Percentiles rank a stretch among this genome's conserved stretches.
Evolutionary conservation across 2,113 vertebrate genomes (phyloP).

Genomic region (Grammomys surdaster): DNA sequence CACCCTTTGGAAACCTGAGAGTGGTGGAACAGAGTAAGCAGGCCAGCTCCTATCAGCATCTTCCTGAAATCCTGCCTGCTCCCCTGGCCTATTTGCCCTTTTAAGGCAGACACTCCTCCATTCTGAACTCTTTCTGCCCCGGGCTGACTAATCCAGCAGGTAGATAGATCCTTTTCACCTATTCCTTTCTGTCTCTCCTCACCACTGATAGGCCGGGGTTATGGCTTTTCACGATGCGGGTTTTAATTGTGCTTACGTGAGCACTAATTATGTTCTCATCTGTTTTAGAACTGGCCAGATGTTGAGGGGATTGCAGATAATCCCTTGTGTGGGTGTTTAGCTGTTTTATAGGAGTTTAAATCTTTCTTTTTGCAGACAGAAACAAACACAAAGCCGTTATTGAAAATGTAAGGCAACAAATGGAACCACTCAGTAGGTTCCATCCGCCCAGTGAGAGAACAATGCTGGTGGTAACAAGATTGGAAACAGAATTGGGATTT

Average conservation of each 20-base stretch:
- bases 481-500: constrained; percentile 66
- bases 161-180: not conserved
- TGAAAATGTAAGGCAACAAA: constrained; percentile 76
- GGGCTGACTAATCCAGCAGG: not conserved
- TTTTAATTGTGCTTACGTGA: constrained; percentile 11
- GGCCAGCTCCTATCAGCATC: not conserved
- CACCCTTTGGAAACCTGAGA: not conserved
- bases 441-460: constrained; percentile 58
- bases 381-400: constrained; percentile 67
- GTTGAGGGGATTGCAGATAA: constrained; percentile 63
- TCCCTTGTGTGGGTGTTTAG: constrained; percentile 55
- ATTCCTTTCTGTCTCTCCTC: constrained; percentile 1
- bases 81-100: constrained; percentile 12
- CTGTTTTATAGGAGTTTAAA: constrained; percentile 51
- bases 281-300: constrained; percentile 59
- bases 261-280: constrained; percentile 49
- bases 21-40: constrained; percentile 6
- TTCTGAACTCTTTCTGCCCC: constrained; percentile 21
- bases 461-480: constrained; percentile 68
- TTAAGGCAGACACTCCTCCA: not conserved
- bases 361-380: constrained; percentile 64
- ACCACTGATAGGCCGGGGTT: not conserved
- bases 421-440: constrained; percentile 56
- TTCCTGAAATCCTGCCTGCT: not conserved
- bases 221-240: constrained; percentile 39